Evolutionary conservation across 2,113 vertebrate genomes (phyloP).

Genomic region (Neofelis nebulosa): DNA sequence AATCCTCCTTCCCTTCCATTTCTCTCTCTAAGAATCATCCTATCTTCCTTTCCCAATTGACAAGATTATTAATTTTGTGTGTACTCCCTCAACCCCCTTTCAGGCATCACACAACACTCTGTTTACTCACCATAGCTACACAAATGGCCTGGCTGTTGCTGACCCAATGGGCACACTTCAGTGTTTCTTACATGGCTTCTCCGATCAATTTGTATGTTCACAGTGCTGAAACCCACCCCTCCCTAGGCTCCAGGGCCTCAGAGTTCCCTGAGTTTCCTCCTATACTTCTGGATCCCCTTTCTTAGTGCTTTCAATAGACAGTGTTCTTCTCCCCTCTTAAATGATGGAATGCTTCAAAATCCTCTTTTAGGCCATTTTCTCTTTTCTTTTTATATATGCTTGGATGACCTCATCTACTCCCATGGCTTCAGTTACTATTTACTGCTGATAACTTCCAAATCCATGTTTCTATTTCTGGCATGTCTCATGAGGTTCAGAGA

Average conservation of each 20-base stretch:
- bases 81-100: background rate
- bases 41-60: background rate
- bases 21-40: constrained; percentile 1
- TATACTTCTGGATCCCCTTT: background rate
- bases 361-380: background rate
- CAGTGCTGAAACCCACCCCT: background rate
- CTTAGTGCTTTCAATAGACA: background rate
- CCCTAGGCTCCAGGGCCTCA: background rate
- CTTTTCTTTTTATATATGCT: background rate
- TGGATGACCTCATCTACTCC: background rate
- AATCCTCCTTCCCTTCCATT: background rate
- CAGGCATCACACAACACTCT: background rate
- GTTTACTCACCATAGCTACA: background rate
- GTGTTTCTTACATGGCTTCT: background rate
- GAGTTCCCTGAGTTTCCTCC: background rate
- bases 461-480: background rate
- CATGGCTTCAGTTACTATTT: background rate
- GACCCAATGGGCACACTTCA: background rate
- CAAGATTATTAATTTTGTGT: background rate
- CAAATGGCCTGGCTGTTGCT: background rate
- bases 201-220: background rate
- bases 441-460: background rate
- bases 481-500: background rate
- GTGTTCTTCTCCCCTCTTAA: background rate
- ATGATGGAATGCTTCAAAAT: background rate